Conservation (phyloP, 1,140 invertebrate species). For the Lepeophtheirus salmonis region DNA sequence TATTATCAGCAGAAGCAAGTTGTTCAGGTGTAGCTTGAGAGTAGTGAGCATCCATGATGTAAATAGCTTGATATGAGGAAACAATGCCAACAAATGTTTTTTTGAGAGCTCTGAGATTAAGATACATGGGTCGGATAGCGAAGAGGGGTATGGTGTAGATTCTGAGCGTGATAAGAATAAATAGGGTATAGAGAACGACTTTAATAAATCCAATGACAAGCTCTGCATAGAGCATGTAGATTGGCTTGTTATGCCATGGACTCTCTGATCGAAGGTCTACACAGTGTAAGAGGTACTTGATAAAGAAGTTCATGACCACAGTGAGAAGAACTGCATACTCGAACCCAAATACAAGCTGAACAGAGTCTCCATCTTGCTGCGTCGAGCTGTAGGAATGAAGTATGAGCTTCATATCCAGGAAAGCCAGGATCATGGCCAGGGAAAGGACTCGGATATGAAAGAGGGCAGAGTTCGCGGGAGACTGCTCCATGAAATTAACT, state of each 20-base stretch:
- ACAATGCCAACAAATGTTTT: conserved; percentile 86
- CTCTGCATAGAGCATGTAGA: conserved; percentile 89
- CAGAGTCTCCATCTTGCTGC: conserved; percentile 79
- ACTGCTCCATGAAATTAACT: conserved; percentile 70
- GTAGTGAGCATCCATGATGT: conserved; percentile 95
- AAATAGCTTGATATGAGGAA: conserved; percentile 81
- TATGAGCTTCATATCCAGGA: conserved; percentile 72
- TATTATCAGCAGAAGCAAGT: conserved; percentile 79
- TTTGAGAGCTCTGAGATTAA: conserved; percentile 52
- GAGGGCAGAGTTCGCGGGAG: conserved; percentile 76
- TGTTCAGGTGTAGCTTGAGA: conserved; percentile 89
- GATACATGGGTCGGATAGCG: conserved; percentile 96
- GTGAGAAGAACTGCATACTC: conserved; percentile 95
- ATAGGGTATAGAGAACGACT: conserved; percentile 56
- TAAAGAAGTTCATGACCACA: conserved; percentile 73
- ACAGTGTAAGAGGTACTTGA: conserved; percentile 87
- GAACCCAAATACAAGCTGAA: conserved; percentile 97
- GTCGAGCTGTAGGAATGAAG: conserved; percentile 86
- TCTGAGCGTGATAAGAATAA: conserved; percentile 89
- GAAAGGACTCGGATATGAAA: conserved; percentile 78
- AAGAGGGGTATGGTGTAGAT: conserved; percentile 95
- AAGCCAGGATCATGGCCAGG: conserved; percentile 55
- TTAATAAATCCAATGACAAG: conserved; percentile 54
- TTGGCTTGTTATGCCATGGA: conserved; percentile 98
- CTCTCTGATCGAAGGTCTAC: conserved; percentile 84